phyloP scores from a whole-genome alignment of 2,888 invertebrate species.

The Tinea pellionella region DNA sequence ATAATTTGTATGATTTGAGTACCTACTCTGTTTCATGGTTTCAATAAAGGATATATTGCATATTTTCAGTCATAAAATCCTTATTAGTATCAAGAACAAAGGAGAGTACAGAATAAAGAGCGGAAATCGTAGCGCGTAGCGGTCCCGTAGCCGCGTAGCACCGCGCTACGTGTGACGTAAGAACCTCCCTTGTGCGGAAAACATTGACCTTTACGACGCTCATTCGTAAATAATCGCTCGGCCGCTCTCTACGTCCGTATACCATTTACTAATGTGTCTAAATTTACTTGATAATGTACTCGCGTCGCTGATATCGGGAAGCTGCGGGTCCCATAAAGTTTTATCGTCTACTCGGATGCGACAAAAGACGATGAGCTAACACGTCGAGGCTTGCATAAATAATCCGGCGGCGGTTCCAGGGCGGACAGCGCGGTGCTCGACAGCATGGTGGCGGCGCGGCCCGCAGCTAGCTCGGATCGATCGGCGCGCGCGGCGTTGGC shows the following conservation, averaged over 20 bases:
- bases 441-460: background rate
- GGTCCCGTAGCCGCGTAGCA: background rate
- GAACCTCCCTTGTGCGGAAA: background rate
- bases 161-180: constrained; percentile 6
- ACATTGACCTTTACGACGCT: constrained; percentile 8
- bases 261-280: background rate
- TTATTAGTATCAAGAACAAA: background rate
- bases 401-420: background rate
- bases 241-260: background rate
- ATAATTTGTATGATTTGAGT: no score
- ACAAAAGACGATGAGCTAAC: background rate
- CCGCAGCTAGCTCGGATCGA: constrained; percentile 8
- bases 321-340: no score
- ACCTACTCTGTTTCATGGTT: background rate
- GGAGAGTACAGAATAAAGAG: background rate
- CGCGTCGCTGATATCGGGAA: background rate
- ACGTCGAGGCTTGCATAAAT: background rate
- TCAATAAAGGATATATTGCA: background rate
- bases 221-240: constrained; percentile 1
- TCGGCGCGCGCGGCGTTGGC: constrained; percentile 8
- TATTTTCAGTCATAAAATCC: background rate
- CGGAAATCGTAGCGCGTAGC: constrained; percentile 1
- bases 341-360: background rate
- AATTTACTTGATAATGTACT: background rate
- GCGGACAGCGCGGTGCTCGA: background rate